phyloP scores from a whole-genome alignment of 2,113 vertebrate genomes.

The Macrotis lagotis region DNA sequence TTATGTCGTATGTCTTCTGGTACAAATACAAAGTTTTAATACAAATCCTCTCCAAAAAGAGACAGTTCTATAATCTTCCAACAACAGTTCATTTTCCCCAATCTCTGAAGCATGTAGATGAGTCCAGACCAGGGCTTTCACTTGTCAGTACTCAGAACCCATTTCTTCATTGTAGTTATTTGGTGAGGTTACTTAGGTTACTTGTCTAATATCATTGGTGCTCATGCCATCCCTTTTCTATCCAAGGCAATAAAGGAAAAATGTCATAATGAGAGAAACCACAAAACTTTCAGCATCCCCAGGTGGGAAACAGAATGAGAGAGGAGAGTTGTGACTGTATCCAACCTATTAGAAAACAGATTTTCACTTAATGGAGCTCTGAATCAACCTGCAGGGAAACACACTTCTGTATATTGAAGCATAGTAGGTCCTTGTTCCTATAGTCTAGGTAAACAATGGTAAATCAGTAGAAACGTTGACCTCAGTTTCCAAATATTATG shows the following conservation, averaged over 20 bases:
- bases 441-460: background rate
- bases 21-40: background rate
- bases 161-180: background rate
- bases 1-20: background rate
- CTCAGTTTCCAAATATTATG: background rate
- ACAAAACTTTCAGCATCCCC: background rate
- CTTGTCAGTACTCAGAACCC: constrained; percentile 28
- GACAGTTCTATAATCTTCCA: background rate
- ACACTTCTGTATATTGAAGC: background rate
- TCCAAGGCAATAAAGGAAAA: constrained; percentile 63
- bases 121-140: background rate
- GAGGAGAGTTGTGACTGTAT: background rate
- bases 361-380: constrained; percentile 27
- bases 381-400: constrained; percentile 3
- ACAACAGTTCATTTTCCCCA: background rate
- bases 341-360: constrained; percentile 45
- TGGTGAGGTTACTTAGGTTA: constrained; percentile 48
- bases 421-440: background rate
- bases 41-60: background rate
- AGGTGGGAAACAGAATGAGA: constrained; percentile 4
- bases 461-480: background rate
- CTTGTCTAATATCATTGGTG: background rate
- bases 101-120: constrained; percentile 18
- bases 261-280: background rate
- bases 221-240: background rate